Evolutionary conservation across 1,140 invertebrate species (phyloP).

Genomic region (Drosophila bipectinata): DNA sequence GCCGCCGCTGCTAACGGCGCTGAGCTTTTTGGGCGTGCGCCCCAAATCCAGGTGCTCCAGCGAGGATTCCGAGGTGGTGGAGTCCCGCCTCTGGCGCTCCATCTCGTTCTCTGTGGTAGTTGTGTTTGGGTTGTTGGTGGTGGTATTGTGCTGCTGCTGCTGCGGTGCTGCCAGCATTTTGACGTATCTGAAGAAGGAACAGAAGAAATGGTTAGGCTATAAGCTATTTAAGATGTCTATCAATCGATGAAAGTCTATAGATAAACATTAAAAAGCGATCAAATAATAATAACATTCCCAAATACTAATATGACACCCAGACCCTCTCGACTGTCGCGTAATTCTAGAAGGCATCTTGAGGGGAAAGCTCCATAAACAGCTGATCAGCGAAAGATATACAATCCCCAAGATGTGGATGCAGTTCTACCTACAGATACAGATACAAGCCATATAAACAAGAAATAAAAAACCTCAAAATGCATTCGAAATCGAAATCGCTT

Average conservation of each 20-base stretch:
- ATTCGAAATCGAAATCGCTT: too few relatives aligned
- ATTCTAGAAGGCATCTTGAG: too few relatives aligned
- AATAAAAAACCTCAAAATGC: too few relatives aligned
- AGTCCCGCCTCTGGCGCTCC: conserved; percentile 72
- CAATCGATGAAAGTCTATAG: background rate
- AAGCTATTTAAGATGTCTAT: too few relatives aligned
- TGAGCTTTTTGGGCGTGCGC: conserved; percentile 80
- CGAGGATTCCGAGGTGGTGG: conserved; percentile 81
- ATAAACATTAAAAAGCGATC: background rate
- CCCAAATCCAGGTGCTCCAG: conserved; percentile 80
- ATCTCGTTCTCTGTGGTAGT: conserved; percentile 38
- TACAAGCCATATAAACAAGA: too few relatives aligned
- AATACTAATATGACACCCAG: too few relatives aligned
- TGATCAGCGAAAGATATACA: too few relatives aligned
- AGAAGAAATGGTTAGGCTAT: too few relatives aligned
- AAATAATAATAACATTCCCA: background rate
- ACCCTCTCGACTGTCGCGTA: too few relatives aligned
- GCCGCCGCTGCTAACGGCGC: conserved; percentile 40
- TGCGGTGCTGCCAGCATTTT: conserved; percentile 64
- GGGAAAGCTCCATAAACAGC: too few relatives aligned
- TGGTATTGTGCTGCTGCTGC: conserved; percentile 33
- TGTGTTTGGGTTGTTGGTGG: conserved; percentile 18
- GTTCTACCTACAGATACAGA: too few relatives aligned
- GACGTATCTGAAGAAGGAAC: background rate
- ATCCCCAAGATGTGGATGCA: too few relatives aligned